Evolutionary conservation across 2,888 invertebrate genomes (phyloP).

Genomic region (Sarcophaga caerulescens): DNA sequence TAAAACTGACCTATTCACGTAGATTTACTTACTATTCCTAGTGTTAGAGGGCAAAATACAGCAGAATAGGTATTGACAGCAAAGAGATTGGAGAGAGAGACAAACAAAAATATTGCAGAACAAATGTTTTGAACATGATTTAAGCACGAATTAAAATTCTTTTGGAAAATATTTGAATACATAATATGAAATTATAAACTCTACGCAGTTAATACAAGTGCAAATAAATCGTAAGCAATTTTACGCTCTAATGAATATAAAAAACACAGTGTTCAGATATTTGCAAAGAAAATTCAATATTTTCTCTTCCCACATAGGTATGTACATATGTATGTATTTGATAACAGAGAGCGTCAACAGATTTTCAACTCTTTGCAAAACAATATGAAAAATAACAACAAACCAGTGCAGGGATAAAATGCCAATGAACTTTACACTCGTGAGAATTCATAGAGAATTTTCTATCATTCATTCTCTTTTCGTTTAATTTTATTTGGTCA

Average conservation of each 20-base stretch:
- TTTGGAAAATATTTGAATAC: too few species aligned
- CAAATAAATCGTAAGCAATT: constrained; percentile 37
- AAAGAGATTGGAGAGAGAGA: too few species aligned
- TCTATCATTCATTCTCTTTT: neutral
- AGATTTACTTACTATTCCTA: too few species aligned
- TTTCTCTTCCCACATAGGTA: constrained; percentile 11
- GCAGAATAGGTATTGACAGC: too few species aligned
- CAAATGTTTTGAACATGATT: too few species aligned
- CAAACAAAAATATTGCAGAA: too few species aligned
- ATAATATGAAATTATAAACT: too few species aligned
- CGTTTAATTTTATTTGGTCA: neutral
- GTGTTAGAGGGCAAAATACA: too few species aligned
- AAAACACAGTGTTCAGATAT: neutral
- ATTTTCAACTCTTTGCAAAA: constrained; percentile 21
- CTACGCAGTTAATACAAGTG: neutral
- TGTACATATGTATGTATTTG: neutral
- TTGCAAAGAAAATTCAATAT: constrained; percentile 45
- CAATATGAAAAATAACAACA: constrained; percentile 18
- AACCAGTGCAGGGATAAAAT: constrained; percentile 27
- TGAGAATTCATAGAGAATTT: constrained; percentile 48
- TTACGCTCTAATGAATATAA: constrained; percentile 24
- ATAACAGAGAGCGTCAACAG: neutral
- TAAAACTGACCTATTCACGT: too few species aligned
- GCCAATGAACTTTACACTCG: constrained; percentile 65
- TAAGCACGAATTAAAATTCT: too few species aligned